Evolutionary conservation across 2,797 vertebrate species (phyloP), one percentile per base, ranked within the genome.

Genomic region (Chanos chanos): DNA sequence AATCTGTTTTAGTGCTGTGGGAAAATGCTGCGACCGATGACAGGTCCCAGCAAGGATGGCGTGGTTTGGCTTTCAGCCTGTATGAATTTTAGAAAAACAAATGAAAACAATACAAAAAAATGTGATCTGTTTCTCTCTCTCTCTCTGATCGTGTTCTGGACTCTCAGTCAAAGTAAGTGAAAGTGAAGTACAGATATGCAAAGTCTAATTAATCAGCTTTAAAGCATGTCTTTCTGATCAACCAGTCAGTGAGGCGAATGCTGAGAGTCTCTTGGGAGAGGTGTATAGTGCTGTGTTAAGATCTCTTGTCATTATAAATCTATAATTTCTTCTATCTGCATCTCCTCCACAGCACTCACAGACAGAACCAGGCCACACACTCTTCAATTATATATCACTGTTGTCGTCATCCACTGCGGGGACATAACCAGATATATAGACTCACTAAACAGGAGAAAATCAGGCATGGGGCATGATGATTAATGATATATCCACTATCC

Each of bases 361-460:
- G 81, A 80, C 77, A 78, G 82, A 85, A 87, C 78, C 76, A 82
- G 84, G 78, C 15, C 72, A 48, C 47, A 50, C 44, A 47, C 43
- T 65, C 10, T 37, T 77, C 61, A 80, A 86, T 82, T 49, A 82
- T 79, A 74, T 30, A 71, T 72, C 8, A 70, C 70, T 66, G 64
- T 58, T 71, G 72, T 40, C 43, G 27, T 49, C 37, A n/a, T n/a
- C n/a, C n/a, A n/a, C n/a, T n/a, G n/a, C n/a, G n/a, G n/a, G n/a
- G n/a, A n/a, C n/a, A n/a, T n/a, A n/a, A n/a, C n/a, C n/a, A n/a
- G n/a, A n/a, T n/a, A n/a, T n/a, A n/a, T n/a, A n/a, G n/a, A n/a
- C n/a, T n/a, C n/a, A n/a, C n/a, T n/a, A n/a, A n/a, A n/a, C n/a
- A n/a, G n/a, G n/a, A n/a, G n/a, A n/a, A n/a, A n/a, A n/a, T n/a